A percentile compares a stretch with the other conserved stretches of the same genome.
phyloP scores from a whole-genome alignment of 2,888 invertebrate species.

The Drosophila melanocephala region DNA sequence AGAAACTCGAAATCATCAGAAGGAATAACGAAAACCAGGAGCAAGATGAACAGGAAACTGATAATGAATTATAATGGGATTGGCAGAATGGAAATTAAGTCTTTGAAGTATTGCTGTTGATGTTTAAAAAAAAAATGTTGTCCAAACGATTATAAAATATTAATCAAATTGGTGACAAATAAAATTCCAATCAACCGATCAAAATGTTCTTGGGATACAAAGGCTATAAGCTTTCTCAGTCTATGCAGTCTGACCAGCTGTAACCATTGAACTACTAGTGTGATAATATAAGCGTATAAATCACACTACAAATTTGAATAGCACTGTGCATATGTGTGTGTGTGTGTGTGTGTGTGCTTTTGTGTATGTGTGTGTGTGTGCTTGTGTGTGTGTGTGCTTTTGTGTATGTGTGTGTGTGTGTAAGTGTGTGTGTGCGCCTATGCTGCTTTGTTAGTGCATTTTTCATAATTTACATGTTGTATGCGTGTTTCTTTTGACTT shows the following conservation, averaged over 20 bases:
- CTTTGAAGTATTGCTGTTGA: background rate
- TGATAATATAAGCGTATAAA: background rate
- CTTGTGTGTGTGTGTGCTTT: background rate
- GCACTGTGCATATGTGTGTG: slow-evolving; percentile 17
- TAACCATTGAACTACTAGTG: background rate
- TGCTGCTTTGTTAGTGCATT: slow-evolving; percentile 77
- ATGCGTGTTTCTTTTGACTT: slow-evolving; percentile 75
- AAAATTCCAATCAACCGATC: slow-evolving; percentile 9
- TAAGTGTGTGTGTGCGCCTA: slow-evolving; percentile 33
- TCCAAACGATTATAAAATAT: background rate
- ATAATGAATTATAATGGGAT: slow-evolving; percentile 5
- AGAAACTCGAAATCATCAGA: slow-evolving; percentile 44
- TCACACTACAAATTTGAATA: slow-evolving; percentile 28
- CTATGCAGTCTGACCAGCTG: background rate
- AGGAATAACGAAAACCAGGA: slow-evolving; percentile 13
- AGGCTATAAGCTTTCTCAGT: accelerated
- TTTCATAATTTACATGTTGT: slow-evolving; percentile 79
- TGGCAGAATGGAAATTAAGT: background rate
- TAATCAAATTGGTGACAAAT: slow-evolving; percentile 5
- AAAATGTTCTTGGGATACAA: background rate
- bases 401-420: slow-evolving; percentile 4
- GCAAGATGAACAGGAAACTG: background rate
- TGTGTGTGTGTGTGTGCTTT: background rate
- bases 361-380: slow-evolving; percentile 4
- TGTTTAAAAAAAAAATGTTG: slow-evolving; percentile 4